Evolutionary conservation across 2,888 invertebrate genomes (phyloP), one percentile per base, ranked within the genome.

Genomic region (Himalopsyche anomala): DNA sequence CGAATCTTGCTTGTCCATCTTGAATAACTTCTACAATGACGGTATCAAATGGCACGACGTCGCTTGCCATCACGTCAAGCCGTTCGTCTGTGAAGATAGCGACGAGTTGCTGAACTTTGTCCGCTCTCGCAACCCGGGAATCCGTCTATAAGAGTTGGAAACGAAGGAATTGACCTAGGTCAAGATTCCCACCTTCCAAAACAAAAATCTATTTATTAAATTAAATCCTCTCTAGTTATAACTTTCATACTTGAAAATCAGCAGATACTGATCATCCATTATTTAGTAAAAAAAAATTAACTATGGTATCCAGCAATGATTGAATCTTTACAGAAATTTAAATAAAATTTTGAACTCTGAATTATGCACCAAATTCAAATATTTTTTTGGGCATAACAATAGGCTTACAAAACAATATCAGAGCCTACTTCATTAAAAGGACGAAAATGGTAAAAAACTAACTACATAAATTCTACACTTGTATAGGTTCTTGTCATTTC

Each of bases 21-120:
- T 98, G 90, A 98, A 98, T 93, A 97, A 98, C 92, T 97, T 98
- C 94, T 98, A 98, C 94, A 96, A 96, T 91, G 97, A 97, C 90
- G 97, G 97, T 88, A 93, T 96, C 90, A 96, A 96, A 91, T 97
- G 96, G 97, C 97, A 97, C 93, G 97, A 97, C 91, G 97, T 97
- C 55, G 97, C 97, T 89, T 97, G 97, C 91, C 96, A 97, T 91
- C 97, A 97, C 91, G 94, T 96, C 89, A 97, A 97, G 92, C 96
- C 97, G 42, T 96, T 97, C 93, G 97, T 98, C 45, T 98, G 98
- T 91, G 98, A 98, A 92, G 98, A 98, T 93, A 97, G 97, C 91
- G 97, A 97, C 90, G 97, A 97, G 91, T 94, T 98, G 36, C 94
- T 98, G 90, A 97, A 97, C 94, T 98, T 97, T 91, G 98, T 98